phyloP scores from a whole-genome alignment of 2,888 invertebrate genomes.

The Drosophila gaucha region DNA sequence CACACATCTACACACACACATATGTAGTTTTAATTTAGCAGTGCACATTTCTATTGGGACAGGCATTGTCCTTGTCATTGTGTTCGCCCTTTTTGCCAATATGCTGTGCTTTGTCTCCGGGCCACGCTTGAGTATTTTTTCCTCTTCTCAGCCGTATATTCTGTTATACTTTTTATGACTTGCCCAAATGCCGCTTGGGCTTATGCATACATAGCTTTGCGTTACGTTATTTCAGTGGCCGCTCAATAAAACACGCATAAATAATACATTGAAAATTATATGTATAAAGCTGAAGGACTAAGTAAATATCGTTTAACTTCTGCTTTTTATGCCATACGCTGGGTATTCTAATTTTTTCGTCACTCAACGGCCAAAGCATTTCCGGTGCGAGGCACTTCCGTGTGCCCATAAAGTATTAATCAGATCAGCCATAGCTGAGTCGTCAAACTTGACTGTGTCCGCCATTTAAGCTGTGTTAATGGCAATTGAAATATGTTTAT shows the following conservation, averaged over 20 bases:
- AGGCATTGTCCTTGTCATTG: constrained; percentile 35
- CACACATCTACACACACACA: constrained; percentile 26
- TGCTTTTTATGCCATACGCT: constrained; percentile 15
- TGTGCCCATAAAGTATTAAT: constrained; percentile 16
- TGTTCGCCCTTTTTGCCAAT: neutral
- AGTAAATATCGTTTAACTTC: constrained; percentile 53
- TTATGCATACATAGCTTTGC: constrained; percentile 37
- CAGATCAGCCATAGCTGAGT: neutral
- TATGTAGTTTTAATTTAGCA: constrained; percentile 67
- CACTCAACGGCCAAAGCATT: neutral
- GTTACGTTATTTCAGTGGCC: constrained; percentile 13
- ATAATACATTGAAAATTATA: constrained; percentile 61
- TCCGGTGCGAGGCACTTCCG: constrained; percentile 5
- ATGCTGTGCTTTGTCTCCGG: constrained; percentile 5
- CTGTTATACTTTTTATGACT: constrained; percentile 40
- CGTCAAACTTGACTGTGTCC: neutral
- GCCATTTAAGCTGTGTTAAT: constrained; percentile 1
- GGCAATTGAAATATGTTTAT: neutral
- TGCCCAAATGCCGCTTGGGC: constrained; percentile 27
- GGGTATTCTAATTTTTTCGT: constrained; percentile 1
- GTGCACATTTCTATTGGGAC: constrained; percentile 34
- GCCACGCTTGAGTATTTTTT: neutral
- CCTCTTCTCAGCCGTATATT: neutral
- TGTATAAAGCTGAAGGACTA: constrained; percentile 13
- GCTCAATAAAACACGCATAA: constrained; percentile 69